Evolutionary conservation across 2,113 vertebrate genomes (phyloP).

Genomic region (Vulpes lagopus): DNA sequence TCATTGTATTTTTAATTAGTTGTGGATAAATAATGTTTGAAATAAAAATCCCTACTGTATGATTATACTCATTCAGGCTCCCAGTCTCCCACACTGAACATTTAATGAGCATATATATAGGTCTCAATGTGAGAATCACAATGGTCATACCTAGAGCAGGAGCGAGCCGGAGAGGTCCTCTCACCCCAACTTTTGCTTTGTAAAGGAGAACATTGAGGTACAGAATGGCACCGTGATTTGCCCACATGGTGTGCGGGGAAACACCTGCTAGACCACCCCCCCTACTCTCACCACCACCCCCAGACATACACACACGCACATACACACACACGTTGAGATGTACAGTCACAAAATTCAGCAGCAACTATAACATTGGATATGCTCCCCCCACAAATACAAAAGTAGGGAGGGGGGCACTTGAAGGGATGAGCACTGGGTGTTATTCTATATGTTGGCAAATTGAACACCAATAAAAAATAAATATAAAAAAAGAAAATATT

Average conservation of each 20-base stretch:
- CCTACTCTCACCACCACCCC: fast-evolving
- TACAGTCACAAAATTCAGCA: not conserved
- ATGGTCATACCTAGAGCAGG: not conserved
- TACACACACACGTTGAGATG: not conserved
- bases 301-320: not conserved
- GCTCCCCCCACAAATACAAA: not conserved
- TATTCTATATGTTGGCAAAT: too few species aligned
- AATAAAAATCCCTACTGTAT: conserved; percentile 66
- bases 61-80: conserved; percentile 31
- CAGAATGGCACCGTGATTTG: not conserved
- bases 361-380: not conserved
- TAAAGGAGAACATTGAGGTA: not conserved
- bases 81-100: conserved; percentile 21
- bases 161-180: not conserved
- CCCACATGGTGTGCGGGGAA: not conserved
- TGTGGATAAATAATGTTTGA: conserved; percentile 70
- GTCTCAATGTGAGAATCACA: not conserved
- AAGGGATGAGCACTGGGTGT: too few species aligned
- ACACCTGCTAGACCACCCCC: too few species aligned
- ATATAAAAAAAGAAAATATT: too few species aligned
- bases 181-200: not conserved
- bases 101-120: conserved; percentile 37
- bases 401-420: too few species aligned
- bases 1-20: conserved; percentile 77
- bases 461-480: too few species aligned